These are phyloP conservation scores for Tolmerus cingulatus DNA, from an alignment of 2,888 invertebrate species.

Conservation along the genomic window DNA sequence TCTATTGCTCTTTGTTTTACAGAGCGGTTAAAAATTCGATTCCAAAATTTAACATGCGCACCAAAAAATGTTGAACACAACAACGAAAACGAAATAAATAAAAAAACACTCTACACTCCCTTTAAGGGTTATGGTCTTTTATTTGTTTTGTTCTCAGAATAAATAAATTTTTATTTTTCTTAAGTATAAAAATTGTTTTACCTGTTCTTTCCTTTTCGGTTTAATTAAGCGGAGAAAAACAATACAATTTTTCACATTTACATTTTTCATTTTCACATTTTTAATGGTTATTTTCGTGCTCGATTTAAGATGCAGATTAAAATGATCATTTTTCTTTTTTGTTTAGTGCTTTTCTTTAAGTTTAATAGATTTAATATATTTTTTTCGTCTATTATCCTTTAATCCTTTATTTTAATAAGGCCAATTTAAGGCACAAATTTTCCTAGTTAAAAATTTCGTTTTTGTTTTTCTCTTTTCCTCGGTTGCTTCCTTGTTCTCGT, in stretches of 20 bases:
- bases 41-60: neutral
- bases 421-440: conserved; percentile 55
- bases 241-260: neutral
- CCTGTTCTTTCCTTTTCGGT: neutral
- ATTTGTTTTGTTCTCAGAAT: neutral
- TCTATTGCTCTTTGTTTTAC: neutral
- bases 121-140: too few relatives aligned
- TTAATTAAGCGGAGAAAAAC: neutral
- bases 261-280: neutral
- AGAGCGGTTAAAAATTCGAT: neutral
- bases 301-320: conserved; percentile 33
- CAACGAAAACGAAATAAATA: neutral
- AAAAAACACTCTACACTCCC: neutral
- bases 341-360: conserved; percentile 44
- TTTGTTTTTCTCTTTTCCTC: conserved; percentile 6
- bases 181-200: neutral
- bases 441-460: conserved; percentile 43
- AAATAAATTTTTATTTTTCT: neutral
- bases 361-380: conserved; percentile 40
- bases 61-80: neutral
- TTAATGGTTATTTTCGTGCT: conserved; percentile 41
- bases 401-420: conserved; percentile 50
- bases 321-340: conserved; percentile 31
- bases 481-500: neutral
- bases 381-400: conserved; percentile 40